Percentiles rank a stretch among this genome's conserved stretches.
Conservation (phyloP, 2,113 vertebrate species). For the Gallinago jamesoni region DNA sequence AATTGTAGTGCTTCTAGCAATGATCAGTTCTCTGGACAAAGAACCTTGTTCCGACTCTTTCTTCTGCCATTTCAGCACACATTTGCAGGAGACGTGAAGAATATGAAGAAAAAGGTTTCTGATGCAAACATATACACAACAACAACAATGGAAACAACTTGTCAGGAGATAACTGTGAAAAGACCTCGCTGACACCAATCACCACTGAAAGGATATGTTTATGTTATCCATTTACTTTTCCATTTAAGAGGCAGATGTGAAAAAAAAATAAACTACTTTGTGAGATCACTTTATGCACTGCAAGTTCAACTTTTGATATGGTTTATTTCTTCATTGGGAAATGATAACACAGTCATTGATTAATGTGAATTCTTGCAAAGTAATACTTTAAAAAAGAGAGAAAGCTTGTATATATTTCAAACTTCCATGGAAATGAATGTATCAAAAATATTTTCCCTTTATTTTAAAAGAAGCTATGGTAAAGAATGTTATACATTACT, state of each 20-base stretch:
- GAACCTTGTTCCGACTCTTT: background rate
- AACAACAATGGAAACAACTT: background rate
- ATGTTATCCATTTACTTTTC: background rate
- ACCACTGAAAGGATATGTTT: background rate
- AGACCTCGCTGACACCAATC: background rate
- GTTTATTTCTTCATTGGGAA: conserved; percentile 6
- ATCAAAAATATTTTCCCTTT: conserved; percentile 28
- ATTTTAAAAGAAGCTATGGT: background rate
- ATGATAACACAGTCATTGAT: background rate
- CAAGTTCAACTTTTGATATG: background rate
- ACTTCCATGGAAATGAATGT: background rate
- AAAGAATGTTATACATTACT: background rate
- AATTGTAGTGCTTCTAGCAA: background rate
- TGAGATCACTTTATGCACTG: background rate
- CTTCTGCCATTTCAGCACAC: background rate
- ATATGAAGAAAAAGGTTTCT: background rate
- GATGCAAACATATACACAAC: background rate
- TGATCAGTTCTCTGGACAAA: background rate
- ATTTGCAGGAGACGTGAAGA: background rate
- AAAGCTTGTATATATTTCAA: background rate
- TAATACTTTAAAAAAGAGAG: background rate
- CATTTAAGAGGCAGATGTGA: background rate
- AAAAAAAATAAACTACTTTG: background rate
- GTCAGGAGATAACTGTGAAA: background rate
- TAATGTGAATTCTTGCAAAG: background rate